Evolutionary conservation across 2,113 vertebrate genomes (phyloP).

Genomic region (Paraplagusia blochii): DNA sequence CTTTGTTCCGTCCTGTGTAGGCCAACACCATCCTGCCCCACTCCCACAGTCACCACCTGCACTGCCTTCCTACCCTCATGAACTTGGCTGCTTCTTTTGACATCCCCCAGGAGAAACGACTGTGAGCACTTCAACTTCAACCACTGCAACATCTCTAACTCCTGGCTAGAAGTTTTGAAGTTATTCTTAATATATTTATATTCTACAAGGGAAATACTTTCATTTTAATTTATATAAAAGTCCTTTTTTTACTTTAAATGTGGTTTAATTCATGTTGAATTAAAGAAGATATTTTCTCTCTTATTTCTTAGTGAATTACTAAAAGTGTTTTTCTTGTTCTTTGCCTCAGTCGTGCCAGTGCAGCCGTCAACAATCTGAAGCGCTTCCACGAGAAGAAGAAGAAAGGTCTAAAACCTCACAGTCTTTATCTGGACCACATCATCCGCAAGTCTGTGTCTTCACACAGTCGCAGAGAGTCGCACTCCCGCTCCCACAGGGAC

Average conservation of each 20-base stretch:
- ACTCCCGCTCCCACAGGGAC: slow-evolving; percentile 86
- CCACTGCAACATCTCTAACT: background rate
- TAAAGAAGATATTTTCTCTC: too few species aligned
- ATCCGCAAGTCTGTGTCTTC: slow-evolving; percentile 88
- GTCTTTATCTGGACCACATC: slow-evolving; percentile 96
- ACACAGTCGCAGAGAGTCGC: slow-evolving; percentile 87
- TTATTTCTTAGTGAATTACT: too few species aligned
- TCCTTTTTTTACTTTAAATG: too few species aligned
- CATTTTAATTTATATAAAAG: too few species aligned
- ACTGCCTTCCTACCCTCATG: slow-evolving; percentile 95
- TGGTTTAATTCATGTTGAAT: too few species aligned
- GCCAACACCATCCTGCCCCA: slow-evolving; percentile 98
- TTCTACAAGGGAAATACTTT: too few species aligned
- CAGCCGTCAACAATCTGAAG: slow-evolving; percentile 93
- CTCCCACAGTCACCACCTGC: slow-evolving; percentile 95
- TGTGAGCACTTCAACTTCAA: slow-evolving; percentile 90
- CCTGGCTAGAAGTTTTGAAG: too few species aligned
- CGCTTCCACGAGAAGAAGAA: slow-evolving; percentile 98
- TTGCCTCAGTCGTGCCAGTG: slow-evolving; percentile 87
- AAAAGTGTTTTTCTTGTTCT: background rate
- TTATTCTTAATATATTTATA: too few species aligned
- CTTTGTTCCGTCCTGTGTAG: slow-evolving; percentile 58
- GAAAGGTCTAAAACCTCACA: slow-evolving; percentile 91
- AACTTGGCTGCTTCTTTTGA: slow-evolving; percentile 98
- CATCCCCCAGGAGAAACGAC: slow-evolving; percentile 92